A percentile compares a stretch with the other conserved stretches of the same genome.
Evolutionary conservation across 2,113 vertebrate genomes (phyloP).

Genomic region (Phodopus roborovskii): DNA sequence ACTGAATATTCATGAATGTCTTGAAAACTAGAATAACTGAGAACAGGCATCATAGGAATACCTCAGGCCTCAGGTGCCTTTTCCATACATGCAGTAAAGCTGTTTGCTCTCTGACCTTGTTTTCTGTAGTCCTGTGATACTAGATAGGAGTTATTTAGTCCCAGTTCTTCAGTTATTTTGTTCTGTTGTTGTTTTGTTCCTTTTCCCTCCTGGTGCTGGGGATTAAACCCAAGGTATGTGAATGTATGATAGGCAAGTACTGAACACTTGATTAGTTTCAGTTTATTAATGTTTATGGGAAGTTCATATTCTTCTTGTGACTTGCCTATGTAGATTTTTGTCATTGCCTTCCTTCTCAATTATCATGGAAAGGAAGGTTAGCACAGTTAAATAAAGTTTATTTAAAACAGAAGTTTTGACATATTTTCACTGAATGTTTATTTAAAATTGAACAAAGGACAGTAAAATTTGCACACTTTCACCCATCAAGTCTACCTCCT

Average conservation of each 20-base stretch:
- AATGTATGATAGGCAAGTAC: background rate
- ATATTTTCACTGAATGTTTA: constrained; percentile 24
- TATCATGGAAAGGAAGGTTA: background rate
- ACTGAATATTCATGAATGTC: constrained; percentile 24
- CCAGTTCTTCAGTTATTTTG: background rate
- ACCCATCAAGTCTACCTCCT: background rate
- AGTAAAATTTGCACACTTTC: background rate
- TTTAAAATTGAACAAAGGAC: constrained; percentile 7
- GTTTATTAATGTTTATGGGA: background rate
- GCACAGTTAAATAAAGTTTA: constrained; percentile 18
- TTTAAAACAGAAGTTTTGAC: background rate
- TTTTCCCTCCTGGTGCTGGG: background rate
- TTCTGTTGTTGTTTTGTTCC: background rate
- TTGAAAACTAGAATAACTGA: background rate
- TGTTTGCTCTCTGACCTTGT: constrained; percentile 31
- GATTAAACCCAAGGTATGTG: background rate
- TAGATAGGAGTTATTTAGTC: constrained; percentile 23
- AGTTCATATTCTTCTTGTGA: constrained; percentile 2
- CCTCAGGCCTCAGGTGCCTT: background rate
- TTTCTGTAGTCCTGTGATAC: background rate
- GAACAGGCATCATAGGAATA: background rate
- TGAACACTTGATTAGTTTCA: background rate
- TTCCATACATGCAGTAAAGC: background rate
- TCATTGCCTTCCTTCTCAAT: background rate
- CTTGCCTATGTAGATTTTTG: background rate